Conservation (phyloP, 2,797 vertebrate species). For the Neosilurus hyrtlii region DNA sequence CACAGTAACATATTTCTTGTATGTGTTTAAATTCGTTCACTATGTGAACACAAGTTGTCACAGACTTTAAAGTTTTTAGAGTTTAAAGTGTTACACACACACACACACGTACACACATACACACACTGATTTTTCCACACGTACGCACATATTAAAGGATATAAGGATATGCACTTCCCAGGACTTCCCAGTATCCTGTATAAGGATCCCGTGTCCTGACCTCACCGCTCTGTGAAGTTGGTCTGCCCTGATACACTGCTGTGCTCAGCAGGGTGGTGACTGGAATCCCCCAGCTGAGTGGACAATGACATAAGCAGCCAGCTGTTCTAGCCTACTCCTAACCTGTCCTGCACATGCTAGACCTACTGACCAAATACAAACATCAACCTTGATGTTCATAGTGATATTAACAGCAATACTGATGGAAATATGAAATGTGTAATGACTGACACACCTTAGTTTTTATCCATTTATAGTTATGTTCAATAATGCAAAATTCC, state of each 20-base stretch:
- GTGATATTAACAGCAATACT: background rate
- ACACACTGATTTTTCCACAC: background rate
- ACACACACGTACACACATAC: background rate
- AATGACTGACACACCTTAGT: background rate
- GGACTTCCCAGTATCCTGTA: conserved; percentile 12
- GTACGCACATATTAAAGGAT: background rate
- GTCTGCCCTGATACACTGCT: conserved; percentile 25
- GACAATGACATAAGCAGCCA: conserved; percentile 54
- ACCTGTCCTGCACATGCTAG: conserved; percentile 25
- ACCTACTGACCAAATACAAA: conserved; percentile 10
- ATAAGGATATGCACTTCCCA: background rate
- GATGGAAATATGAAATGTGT: background rate
- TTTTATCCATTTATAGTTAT: background rate
- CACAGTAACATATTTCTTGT: background rate
- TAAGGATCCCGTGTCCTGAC: conserved; percentile 24
- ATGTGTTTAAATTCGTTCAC: background rate
- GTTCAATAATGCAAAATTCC: no score
- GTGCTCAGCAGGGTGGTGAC: conserved; percentile 25
- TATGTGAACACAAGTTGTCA: background rate
- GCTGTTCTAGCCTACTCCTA: conserved; percentile 46
- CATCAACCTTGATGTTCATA: background rate
- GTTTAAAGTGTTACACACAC: background rate
- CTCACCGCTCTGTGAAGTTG: background rate
- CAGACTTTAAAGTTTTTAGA: no score
- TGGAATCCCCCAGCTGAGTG: conserved; percentile 48